Base-by-base conservation (phyloP, 2,113 vertebrate species). In the Pedetes capensis region DNA sequence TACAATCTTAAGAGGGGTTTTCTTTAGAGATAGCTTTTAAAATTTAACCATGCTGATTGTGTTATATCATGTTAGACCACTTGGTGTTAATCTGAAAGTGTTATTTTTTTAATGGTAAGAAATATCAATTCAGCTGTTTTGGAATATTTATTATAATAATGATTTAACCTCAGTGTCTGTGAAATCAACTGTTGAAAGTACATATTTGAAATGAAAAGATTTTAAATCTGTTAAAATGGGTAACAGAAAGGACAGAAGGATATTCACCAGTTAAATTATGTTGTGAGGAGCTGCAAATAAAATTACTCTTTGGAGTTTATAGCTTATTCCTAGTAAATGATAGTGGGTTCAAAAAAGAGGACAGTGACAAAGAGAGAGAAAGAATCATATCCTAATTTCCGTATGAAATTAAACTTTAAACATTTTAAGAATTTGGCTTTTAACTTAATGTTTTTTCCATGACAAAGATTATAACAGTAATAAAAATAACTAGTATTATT, bases 171-270 rank as follows among this genome's bases (percentile, higher is more conserved):
- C 47, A 49, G 10, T 57, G 72, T 86, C 47, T 59, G 3, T 93
- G 53, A 92, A 95, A 74, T 89, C 51, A 88, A 66, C 22, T 69
- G 34, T 79, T 95, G 37, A 85, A 68, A 93, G 10, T 27, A 88
- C 1, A 3, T 51, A 61, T 80, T 63, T 84, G 84, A 89, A 57
- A 29, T 37, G 37, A 92, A 74, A 87, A 3, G 0, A 76, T 78
- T 94, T 91, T 75, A 87, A 89, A 93, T 93, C 82, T 86, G 63
- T 82, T 51, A 55, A 84, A 44, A 12, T 83, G 1, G 44, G 91
- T 53, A 32, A 74, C 49, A 78, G 78, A 94, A 18, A 95, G n/a
- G 9, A 37, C 6, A 7, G 3, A 14, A 4, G 25, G 69, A 49
- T 22, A 86, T 69, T 75, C 71, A 3, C 37, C 29, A 66, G 10